Percentiles rank a stretch among this genome's conserved stretches.
These are phyloP conservation scores for Edolisoma coerulescens DNA, from an alignment of 2,113 vertebrate species.

Conservation along the genomic window DNA sequence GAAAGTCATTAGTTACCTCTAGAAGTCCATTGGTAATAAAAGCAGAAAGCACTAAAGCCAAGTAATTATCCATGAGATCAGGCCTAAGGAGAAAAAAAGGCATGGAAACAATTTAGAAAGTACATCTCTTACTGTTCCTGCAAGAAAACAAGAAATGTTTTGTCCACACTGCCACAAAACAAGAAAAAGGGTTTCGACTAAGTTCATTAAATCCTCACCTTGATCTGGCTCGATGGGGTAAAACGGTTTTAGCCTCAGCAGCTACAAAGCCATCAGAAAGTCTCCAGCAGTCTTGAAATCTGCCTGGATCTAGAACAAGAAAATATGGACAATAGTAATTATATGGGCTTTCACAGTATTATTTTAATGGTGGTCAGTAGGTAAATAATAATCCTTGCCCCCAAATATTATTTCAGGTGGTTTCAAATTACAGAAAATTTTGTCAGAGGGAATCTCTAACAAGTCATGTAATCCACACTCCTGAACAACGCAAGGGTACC, in stretches of 20 bases:
- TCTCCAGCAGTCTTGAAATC: slow-evolving; percentile 96
- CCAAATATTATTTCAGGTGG: neutral
- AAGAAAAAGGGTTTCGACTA: neutral
- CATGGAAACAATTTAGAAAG: neutral
- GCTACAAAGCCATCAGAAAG: slow-evolving; percentile 96
- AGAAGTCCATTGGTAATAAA: slow-evolving; percentile 94
- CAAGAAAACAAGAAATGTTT: neutral
- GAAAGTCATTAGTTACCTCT: slow-evolving; percentile 76
- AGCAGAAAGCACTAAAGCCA: slow-evolving; percentile 92
- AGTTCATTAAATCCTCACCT: slow-evolving; percentile 74
- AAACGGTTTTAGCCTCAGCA: slow-evolving; percentile 94
- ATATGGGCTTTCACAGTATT: neutral
- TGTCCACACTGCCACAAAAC: neutral
- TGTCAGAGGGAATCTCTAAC: neutral
- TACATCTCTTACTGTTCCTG: neutral
- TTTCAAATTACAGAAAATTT: neutral
- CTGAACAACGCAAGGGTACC: neutral
- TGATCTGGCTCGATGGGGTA: slow-evolving; percentile 93
- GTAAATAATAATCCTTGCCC: neutral
- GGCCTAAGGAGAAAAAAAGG: slow-evolving; percentile 75
- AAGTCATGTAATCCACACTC: neutral
- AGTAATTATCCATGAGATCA: slow-evolving; percentile 98
- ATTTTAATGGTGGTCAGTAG: neutral
- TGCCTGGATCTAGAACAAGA: slow-evolving; percentile 82
- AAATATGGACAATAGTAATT: neutral